Evolutionary conservation across 1,140 invertebrate species (phyloP).

Genomic region (Habropoda laboriosa): DNA sequence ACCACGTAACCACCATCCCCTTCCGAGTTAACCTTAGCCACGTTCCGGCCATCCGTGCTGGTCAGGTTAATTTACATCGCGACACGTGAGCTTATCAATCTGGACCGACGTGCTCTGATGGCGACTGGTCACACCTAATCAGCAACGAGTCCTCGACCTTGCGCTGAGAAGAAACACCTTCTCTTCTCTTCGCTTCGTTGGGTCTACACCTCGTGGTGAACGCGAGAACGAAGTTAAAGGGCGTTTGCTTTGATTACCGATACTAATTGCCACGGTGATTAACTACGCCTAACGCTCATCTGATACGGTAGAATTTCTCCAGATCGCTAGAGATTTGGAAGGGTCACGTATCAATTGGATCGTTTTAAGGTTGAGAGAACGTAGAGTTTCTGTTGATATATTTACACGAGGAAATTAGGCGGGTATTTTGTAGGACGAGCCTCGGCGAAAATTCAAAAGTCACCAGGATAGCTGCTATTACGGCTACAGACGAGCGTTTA

Average conservation of each 20-base stretch:
- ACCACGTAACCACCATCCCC: conserved; percentile 66
- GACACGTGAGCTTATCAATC: conserved; percentile 70
- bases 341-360: background rate
- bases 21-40: conserved; percentile 71
- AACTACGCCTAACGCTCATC: too few species aligned
- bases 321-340: too few species aligned
- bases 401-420: background rate
- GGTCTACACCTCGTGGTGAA: too few species aligned
- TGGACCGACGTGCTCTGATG: conserved; percentile 37
- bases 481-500: conserved; percentile 10
- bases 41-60: conserved; percentile 48
- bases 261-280: too few species aligned
- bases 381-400: background rate
- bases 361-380: too few species aligned
- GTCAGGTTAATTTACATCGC: conserved; percentile 72
- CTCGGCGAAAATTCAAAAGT: conserved; percentile 3
- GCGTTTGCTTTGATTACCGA: too few species aligned
- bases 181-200: background rate
- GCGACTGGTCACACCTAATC: background rate
- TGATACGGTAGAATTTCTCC: too few species aligned
- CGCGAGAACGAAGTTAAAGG: too few species aligned
- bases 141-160: background rate
- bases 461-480: background rate
- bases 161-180: background rate
- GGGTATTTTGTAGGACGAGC: background rate